A percentile compares a stretch with the other conserved stretches of the same genome.
Evolutionary conservation across 1,140 invertebrate genomes (phyloP).

Genomic region (Drosophila lacteicornis): DNA sequence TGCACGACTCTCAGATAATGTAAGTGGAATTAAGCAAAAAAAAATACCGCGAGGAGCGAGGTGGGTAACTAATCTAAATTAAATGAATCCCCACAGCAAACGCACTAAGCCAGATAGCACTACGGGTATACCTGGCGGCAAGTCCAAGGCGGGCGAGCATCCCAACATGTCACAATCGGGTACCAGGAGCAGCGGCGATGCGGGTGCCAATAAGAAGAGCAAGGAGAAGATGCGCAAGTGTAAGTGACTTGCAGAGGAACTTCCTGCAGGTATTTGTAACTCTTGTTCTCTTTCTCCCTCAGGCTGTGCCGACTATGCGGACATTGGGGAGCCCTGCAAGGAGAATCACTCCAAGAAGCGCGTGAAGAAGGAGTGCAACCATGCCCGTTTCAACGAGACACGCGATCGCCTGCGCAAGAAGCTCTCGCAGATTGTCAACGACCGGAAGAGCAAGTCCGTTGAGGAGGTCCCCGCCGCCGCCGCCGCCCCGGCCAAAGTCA

Average conservation of each 20-base stretch:
- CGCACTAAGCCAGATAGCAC: slow-evolving; percentile 73
- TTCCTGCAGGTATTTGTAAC: not conserved
- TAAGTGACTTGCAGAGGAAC: slow-evolving; percentile 22
- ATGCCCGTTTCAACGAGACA: slow-evolving; percentile 85
- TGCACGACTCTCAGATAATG: slow-evolving; percentile 76
- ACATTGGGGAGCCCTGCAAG: slow-evolving; percentile 79
- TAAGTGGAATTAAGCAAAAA: slow-evolving; percentile 26
- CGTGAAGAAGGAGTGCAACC: slow-evolving; percentile 81
- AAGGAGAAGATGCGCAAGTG: slow-evolving; percentile 82
- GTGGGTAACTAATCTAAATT: too few relatives aligned
- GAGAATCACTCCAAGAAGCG: slow-evolving; percentile 83
- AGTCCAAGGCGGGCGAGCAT: slow-evolving; percentile 53
- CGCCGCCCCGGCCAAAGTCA: slow-evolving; percentile 20
- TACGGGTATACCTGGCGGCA: slow-evolving; percentile 34
- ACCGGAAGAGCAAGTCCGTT: slow-evolving; percentile 67
- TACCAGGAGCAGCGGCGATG: slow-evolving; percentile 30
- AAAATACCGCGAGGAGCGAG: too few relatives aligned
- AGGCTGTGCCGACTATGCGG: slow-evolving; percentile 82
- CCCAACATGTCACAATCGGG: slow-evolving; percentile 36
- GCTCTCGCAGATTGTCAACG: slow-evolving; percentile 82
- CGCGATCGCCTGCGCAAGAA: slow-evolving; percentile 85
- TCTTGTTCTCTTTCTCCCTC: not conserved
- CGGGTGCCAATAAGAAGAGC: slow-evolving; percentile 67
- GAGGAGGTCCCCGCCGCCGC: slow-evolving; percentile 29
- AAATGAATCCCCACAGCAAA: slow-evolving; percentile 39